Conservation (phyloP, 2,797 vertebrate species). For the Lates japonicus region DNA sequence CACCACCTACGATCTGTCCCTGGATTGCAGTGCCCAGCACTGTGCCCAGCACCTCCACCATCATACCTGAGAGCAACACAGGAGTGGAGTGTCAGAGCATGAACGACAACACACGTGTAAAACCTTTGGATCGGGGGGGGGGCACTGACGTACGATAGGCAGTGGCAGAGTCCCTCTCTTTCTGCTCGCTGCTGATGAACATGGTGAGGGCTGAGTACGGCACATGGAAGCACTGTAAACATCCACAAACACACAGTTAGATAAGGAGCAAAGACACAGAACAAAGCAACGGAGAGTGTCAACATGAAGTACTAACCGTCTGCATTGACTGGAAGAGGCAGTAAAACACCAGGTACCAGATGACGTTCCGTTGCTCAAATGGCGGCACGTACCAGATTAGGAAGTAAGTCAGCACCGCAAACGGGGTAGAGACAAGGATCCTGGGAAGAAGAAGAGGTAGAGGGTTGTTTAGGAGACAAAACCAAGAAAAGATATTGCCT, state of each 20-base stretch:
- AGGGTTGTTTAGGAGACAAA: constrained; percentile 7
- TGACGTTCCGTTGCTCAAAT: constrained; percentile 86
- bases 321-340: constrained; percentile 96
- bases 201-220: constrained; percentile 97
- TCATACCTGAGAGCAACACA: constrained; percentile 90
- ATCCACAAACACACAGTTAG: constrained; percentile 23
- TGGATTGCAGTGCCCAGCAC: constrained; percentile 95
- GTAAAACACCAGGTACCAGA: constrained; percentile 96
- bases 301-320: constrained; percentile 87
- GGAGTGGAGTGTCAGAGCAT: constrained; percentile 17
- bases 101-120: accelerated
- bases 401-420: constrained; percentile 91
- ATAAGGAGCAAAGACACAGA: not conserved
- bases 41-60: constrained; percentile 92
- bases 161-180: constrained; percentile 95
- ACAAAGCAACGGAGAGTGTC: not conserved
- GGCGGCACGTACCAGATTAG: constrained; percentile 95
- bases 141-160: constrained; percentile 92
- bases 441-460: constrained; percentile 70
- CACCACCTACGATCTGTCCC: constrained; percentile 94
- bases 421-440: constrained; percentile 93
- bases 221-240: constrained; percentile 94
- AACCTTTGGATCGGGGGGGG: not conserved
- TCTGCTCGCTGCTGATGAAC: constrained; percentile 96
- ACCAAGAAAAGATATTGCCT: not conserved